Conservation (phyloP, 2,797 vertebrate genomes). For the Microctenopoma lineatum region DNA sequence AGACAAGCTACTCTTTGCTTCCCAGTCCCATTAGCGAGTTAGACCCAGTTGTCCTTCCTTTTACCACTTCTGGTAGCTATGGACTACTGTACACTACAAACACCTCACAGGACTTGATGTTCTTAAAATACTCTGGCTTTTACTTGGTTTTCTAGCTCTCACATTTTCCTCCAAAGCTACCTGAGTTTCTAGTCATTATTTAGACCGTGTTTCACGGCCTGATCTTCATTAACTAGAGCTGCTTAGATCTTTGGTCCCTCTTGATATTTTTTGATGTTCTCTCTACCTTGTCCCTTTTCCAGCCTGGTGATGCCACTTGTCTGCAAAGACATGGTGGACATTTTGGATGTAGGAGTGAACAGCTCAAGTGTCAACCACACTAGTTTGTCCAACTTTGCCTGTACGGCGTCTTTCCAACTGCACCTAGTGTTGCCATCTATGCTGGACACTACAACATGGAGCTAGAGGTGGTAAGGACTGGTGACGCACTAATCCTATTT, state of each 20-base stretch:
- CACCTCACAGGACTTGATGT: no score
- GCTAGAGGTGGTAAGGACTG: constrained; percentile 92
- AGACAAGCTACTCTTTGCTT: no score
- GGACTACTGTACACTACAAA: no score
- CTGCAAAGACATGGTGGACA: constrained; percentile 96
- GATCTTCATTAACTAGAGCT: not conserved
- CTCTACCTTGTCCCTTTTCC: constrained; percentile 11
- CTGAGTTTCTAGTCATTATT: no score
- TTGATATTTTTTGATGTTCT: accelerated
- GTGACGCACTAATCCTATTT: not conserved
- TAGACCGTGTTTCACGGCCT: not conserved
- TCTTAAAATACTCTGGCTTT: no score
- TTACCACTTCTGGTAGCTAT: no score
- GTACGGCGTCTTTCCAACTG: constrained; percentile 95
- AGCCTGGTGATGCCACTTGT: constrained; percentile 95
- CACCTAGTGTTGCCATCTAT: constrained; percentile 96
- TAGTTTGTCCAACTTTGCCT: constrained; percentile 96
- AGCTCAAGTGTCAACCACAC: constrained; percentile 88
- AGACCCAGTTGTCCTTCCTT: no score
- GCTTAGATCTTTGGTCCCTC: not conserved
- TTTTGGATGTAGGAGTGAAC: constrained; percentile 87
- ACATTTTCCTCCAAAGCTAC: no score
- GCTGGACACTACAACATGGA: constrained; percentile 96
- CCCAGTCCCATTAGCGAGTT: no score
- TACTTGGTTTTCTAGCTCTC: no score